These are phyloP conservation scores for Apaloderma vittatum DNA, from an alignment of 2,113 vertebrate species.

Conservation along the genomic window DNA sequence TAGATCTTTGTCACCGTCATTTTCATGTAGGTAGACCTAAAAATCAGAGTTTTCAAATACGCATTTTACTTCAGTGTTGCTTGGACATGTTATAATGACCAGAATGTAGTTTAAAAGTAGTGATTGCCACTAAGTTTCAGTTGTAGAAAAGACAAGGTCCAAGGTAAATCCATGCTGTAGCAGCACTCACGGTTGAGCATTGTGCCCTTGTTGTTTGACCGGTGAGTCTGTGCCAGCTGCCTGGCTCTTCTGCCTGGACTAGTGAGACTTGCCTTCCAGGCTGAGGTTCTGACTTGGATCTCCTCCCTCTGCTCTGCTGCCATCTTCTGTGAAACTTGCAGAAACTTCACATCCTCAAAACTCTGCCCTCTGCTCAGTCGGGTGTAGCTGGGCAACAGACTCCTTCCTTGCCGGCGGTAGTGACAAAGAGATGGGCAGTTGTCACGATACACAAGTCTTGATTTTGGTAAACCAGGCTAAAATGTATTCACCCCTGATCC, in stretches of 20 bases:
- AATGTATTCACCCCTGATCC: background rate
- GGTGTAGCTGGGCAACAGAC: background rate
- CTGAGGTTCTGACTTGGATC: background rate
- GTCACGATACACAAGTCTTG: background rate
- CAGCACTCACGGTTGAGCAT: background rate
- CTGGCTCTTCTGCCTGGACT: background rate
- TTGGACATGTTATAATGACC: background rate
- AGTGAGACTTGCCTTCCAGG: background rate
- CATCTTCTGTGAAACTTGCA: background rate
- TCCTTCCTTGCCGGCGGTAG: background rate
- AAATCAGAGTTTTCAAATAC: background rate
- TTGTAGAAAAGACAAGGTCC: background rate
- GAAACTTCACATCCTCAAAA: background rate
- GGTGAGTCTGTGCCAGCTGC: fast-evolving
- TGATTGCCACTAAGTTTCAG: background rate
- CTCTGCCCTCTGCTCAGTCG: background rate
- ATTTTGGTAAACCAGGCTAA: background rate
- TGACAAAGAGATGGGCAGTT: fast-evolving
- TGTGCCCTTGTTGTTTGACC: background rate
- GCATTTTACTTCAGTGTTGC: background rate
- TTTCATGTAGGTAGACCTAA: background rate
- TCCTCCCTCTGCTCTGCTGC: background rate
- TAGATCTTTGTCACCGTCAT: background rate
- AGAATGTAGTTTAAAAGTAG: background rate
- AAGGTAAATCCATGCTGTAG: background rate